A percentile compares a stretch with the other conserved stretches of the same genome.
Conservation (phyloP, 2,113 vertebrate species). For the Heterocephalus glaber region DNA sequence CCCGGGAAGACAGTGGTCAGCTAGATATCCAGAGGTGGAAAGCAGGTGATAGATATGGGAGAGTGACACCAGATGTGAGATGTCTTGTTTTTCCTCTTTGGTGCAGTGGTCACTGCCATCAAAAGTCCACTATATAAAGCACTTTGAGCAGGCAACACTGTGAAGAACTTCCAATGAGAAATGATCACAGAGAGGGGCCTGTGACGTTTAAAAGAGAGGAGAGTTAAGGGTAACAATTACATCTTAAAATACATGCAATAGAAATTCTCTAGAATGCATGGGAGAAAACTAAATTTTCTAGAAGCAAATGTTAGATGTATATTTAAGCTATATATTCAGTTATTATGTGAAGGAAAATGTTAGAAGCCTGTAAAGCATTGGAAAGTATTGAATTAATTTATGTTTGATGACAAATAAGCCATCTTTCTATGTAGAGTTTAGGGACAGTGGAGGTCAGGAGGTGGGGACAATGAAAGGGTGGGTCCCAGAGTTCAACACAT, state of each 20-base stretch:
- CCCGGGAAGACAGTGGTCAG: not conserved
- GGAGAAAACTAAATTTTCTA: not conserved
- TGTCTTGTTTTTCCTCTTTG: not conserved
- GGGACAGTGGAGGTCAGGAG: not conserved
- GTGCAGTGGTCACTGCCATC: not conserved
- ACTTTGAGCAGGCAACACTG: not conserved
- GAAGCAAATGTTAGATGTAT: not conserved
- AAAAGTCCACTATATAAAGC: not conserved
- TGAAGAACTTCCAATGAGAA: not conserved
- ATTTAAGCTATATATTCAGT: not conserved
- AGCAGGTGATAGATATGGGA: fast-evolving
- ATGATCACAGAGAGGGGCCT: not conserved
- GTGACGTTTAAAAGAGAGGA: not conserved
- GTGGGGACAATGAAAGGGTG: not conserved
- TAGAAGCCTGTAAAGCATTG: not conserved
- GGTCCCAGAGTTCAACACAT: not conserved
- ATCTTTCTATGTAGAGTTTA: not conserved
- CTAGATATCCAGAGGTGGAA: not conserved
- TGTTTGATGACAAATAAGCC: not conserved
- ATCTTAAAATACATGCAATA: not conserved
- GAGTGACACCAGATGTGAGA: too few species aligned
- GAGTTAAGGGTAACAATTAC: not conserved
- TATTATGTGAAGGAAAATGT: not conserved
- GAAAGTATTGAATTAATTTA: not conserved
- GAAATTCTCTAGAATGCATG: not conserved